Percentiles rank a stretch among this genome's conserved stretches.
These are phyloP conservation scores for Mya arenaria DNA, from an alignment of 1,140 invertebrate genomes.

Conservation along the genomic window DNA sequence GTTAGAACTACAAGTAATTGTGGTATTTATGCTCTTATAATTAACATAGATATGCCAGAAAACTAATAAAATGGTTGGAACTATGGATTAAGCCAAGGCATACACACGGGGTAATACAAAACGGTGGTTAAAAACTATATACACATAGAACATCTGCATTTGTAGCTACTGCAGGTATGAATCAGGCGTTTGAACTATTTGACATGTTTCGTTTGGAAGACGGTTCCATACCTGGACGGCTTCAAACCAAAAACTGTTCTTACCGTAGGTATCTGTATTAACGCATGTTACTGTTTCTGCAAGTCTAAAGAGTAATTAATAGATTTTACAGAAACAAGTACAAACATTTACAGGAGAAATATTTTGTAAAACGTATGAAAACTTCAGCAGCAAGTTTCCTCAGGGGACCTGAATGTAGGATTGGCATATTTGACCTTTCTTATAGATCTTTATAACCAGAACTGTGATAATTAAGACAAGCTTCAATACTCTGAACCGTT, in stretches of 20 bases:
- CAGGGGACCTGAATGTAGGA: neutral
- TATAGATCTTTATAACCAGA: neutral
- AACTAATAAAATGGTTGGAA: too few relatives aligned
- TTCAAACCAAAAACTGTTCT: neutral
- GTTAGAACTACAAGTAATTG: too few relatives aligned
- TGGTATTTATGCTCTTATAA: too few relatives aligned
- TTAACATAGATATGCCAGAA: too few relatives aligned
- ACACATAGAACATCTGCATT: neutral
- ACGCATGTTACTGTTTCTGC: neutral
- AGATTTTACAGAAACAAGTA: neutral
- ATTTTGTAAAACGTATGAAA: constrained; percentile 1
- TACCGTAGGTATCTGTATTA: too few relatives aligned
- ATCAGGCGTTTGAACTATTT: constrained; percentile 1
- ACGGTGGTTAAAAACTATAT: neutral
- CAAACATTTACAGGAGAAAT: constrained; percentile 1
- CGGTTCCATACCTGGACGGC: constrained; percentile 17
- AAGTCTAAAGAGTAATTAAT: constrained; percentile 16
- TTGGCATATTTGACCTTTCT: neutral
- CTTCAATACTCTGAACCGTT: neutral
- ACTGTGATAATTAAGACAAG: neutral
- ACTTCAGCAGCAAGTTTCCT: neutral
- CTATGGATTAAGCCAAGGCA: too few relatives aligned
- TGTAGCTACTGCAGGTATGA: neutral
- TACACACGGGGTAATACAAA: too few relatives aligned
- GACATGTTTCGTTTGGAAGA: constrained; percentile 10